These are phyloP conservation scores for Cynodonichthys magdalenae DNA, from an alignment of 2,797 vertebrate species.

Conservation along the genomic window DNA sequence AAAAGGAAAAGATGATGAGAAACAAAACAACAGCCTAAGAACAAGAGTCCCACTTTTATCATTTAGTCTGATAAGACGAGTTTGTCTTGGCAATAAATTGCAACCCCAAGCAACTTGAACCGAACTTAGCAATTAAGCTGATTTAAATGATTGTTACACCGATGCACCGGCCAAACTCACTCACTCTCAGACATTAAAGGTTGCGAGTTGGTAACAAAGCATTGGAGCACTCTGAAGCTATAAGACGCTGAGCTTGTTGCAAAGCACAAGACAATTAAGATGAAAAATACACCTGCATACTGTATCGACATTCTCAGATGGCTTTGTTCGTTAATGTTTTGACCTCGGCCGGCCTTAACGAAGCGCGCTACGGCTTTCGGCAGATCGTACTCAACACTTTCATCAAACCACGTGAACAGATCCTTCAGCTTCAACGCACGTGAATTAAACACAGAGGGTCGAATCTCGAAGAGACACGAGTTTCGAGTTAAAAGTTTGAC, in stretches of 20 bases:
- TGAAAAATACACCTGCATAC: slow-evolving; percentile 23
- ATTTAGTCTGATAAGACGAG: slow-evolving; percentile 36
- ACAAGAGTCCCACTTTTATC: slow-evolving; percentile 18
- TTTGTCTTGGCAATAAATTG: slow-evolving; percentile 39
- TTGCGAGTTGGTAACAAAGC: slow-evolving; percentile 11
- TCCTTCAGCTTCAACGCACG: background rate
- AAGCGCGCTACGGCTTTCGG: background rate
- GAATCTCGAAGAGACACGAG: background rate
- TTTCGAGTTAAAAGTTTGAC: slow-evolving; percentile 28
- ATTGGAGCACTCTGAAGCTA: background rate
- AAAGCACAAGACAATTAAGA: slow-evolving; percentile 42
- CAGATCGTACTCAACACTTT: background rate
- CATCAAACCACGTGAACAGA: background rate
- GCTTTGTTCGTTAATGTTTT: slow-evolving; percentile 28
- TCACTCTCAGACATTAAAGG: slow-evolving; percentile 29
- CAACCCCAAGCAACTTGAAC: slow-evolving; percentile 42
- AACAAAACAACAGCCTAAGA: slow-evolving; percentile 22
- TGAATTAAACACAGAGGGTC: slow-evolving; percentile 19
- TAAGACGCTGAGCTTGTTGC: slow-evolving; percentile 10
- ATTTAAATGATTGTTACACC: slow-evolving; percentile 45
- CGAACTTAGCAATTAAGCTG: slow-evolving; percentile 50
- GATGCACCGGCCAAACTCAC: slow-evolving; percentile 9
- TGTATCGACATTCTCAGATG: slow-evolving; percentile 7
- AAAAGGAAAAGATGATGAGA: slow-evolving; percentile 25
- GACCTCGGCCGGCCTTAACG: slow-evolving; percentile 31